Percentiles rank a stretch among this genome's conserved stretches.
Conservation (phyloP, 2,888 invertebrate genomes). For the Argyresthia albistria region DNA sequence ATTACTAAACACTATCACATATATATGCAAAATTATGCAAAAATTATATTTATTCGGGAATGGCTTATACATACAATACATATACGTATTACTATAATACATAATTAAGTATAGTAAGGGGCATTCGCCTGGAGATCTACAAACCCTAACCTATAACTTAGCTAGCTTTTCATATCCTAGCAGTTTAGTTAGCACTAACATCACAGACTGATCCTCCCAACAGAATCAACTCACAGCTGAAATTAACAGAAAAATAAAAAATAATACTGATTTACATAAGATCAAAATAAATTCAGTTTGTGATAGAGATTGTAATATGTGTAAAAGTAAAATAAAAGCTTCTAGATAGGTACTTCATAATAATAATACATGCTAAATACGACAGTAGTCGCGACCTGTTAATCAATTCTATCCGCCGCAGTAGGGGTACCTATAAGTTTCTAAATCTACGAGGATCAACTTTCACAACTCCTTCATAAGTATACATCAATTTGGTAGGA, state of each 20-base stretch:
- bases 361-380: too few species aligned
- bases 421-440: too few species aligned
- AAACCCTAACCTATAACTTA: background rate
- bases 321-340: too few species aligned
- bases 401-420: too few species aligned
- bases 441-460: too few species aligned
- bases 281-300: too few species aligned
- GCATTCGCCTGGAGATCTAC: background rate
- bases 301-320: too few species aligned
- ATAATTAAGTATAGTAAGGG: slow-evolving; percentile 2
- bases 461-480: too few species aligned
- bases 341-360: too few species aligned
- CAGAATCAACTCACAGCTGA: slow-evolving; percentile 7
- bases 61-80: background rate
- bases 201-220: slow-evolving; percentile 31
- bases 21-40: background rate
- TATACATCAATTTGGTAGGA: too few species aligned
- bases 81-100: background rate
- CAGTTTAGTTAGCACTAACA: slow-evolving; percentile 29
- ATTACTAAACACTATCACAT: background rate
- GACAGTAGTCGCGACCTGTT: too few species aligned
- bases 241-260: background rate
- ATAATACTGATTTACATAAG: slow-evolving; percentile 7
- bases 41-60: background rate
- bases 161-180: slow-evolving; percentile 3